phyloP scores from a whole-genome alignment of 2,113 vertebrate species.

The Python bivittatus region DNA sequence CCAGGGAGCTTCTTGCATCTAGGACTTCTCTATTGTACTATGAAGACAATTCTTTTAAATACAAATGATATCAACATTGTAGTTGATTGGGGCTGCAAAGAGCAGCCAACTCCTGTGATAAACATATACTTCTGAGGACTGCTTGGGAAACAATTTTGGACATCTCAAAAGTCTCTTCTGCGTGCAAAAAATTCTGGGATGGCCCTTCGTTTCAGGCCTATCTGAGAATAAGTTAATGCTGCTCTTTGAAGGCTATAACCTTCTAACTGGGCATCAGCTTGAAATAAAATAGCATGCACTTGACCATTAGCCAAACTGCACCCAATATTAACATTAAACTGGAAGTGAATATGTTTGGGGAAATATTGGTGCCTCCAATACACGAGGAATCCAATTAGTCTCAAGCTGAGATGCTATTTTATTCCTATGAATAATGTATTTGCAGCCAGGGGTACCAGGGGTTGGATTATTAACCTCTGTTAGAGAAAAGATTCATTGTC shows the following conservation, averaged over 20 bases:
- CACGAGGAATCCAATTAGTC: constrained; percentile 68
- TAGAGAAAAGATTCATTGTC: not conserved
- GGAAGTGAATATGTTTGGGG: constrained; percentile 54
- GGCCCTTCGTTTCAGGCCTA: constrained; percentile 6
- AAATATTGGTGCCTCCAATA: constrained; percentile 58
- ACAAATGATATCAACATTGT: not conserved
- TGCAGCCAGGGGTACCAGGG: not conserved
- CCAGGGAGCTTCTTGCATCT: not conserved
- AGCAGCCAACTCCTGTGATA: not conserved
- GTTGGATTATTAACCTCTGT: constrained; percentile 7
- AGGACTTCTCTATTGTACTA: not conserved
- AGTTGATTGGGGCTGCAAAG: not conserved
- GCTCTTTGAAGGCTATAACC: constrained; percentile 28
- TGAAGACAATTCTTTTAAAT: not conserved
- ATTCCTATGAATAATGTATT: constrained; percentile 35
- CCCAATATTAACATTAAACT: constrained; percentile 44
- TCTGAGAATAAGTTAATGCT: constrained; percentile 24
- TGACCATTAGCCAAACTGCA: constrained; percentile 43
- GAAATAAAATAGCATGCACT: constrained; percentile 32
- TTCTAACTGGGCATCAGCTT: constrained; percentile 5
- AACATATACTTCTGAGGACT: not conserved
- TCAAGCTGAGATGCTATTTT: constrained; percentile 61
- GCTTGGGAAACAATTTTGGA: not conserved
- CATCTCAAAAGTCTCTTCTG: not conserved
- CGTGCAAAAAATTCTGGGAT: not conserved